These are phyloP conservation scores for Crenichthys baileyi DNA, from an alignment of 2,797 vertebrate species.

Conservation along the genomic window DNA sequence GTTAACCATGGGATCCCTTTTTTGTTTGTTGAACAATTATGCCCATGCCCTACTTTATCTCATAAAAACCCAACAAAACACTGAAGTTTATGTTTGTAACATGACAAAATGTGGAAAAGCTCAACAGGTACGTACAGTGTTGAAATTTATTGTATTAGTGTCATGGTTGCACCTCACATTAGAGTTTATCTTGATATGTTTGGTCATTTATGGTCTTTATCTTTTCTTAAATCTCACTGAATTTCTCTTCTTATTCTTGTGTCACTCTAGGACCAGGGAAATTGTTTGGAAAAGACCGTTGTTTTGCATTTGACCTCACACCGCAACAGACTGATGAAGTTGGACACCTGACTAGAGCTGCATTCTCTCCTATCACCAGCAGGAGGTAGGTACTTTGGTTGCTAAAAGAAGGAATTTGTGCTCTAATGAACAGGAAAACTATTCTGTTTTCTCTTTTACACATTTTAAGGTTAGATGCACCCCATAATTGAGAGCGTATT, in stretches of 20 bases:
- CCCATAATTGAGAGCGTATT: neutral
- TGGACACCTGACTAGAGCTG: neutral
- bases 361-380: conserved; percentile 1
- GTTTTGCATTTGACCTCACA: neutral
- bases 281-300: neutral
- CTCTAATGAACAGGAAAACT: neutral
- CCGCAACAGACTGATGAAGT: neutral
- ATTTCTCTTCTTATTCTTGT: neutral
- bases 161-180: neutral
- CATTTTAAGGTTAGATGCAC: neutral
- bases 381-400: neutral
- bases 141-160: neutral
- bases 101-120: neutral
- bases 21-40: neutral
- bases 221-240: neutral
- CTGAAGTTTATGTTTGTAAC: neutral
- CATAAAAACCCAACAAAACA: neutral
- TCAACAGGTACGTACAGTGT: neutral
- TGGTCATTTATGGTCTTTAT: neutral
- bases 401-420: neutral
- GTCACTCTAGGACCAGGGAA: neutral
- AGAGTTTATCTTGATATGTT: neutral
- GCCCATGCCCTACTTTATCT: neutral
- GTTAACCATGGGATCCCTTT: neutral
- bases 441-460: neutral